Evolutionary conservation across 2,113 vertebrate species (phyloP), one percentile per base, ranked within the genome.

Genomic region (Naja naja): DNA sequence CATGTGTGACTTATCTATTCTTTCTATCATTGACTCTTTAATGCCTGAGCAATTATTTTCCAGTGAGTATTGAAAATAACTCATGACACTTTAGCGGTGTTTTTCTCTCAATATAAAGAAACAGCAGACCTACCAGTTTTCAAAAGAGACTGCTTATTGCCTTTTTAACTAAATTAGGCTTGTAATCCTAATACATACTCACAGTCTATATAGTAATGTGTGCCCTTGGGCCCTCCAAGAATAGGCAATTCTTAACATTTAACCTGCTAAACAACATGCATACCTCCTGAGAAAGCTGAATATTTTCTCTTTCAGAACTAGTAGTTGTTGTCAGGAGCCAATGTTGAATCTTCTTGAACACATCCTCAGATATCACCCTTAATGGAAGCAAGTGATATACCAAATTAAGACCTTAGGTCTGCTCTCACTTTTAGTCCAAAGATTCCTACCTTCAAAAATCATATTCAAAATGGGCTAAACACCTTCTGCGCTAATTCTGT

Each of bases 341-440:
- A 0, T 93, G 93, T 10, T 95, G 96, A 94, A 97, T 95, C 96
- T 96, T 96, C 74, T 95, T 93, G 94, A 94, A 97, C 91, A 97
- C 89, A 11, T 94, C 74, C 56, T 2, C 34, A 87, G 93, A 94
- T 74, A 92, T 86, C 34, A 91, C 25, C 56, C 90, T 97, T 23
- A 85, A 94, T 52, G 94, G 88, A 94, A 94, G 54, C 1, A 56
- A 93, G 56, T 54, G 1, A 43, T 92, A 49, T 91, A 93, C 11
- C 12, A 93, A 91, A 89, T 34, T 49, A 56, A 52, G 1, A 1
- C 86, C n/a, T 45, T 27, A 53, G 34, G 27, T 27, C 23, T 14
- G 5, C 12, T 20, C 8, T 0, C 0, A 89, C 10, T 20, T 93
- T 23, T 90, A 0, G 45, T 86, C 81, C 39, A 93, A 90, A 88